Base-by-base conservation (phyloP, 2,797 vertebrate species). In the Ceryle rudis region DNA sequence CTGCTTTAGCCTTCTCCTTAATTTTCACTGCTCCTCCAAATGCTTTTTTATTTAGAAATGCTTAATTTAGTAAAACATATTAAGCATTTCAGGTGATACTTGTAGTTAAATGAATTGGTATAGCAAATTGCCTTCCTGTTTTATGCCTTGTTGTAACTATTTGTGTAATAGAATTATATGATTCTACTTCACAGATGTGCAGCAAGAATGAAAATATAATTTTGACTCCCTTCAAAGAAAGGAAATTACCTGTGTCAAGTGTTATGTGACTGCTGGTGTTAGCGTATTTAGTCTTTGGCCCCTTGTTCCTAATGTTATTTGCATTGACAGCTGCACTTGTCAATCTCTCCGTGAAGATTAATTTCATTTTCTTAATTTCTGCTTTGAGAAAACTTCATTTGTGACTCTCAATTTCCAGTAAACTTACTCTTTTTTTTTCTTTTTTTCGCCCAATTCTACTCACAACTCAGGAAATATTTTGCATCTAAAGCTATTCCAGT, bases 321-420 rank as follows among this genome's bases (percentile, higher is more conserved):
- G n/a, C 17, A 87, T 78, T 65, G 22, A n/a, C 6, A 83, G 19
- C 9, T 91, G 47, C 41, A 39, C 16, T 70, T 70, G 52, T 84
- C 80, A 71, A 44, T 91, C 92, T 96, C 86, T 95, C 97, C 39
- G 37, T 85, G 79, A 94, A 86, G 64, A 70, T 25, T 95, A 35
- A 70, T 90, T 83, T 82, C 1, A 62, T 92, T 90, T 80, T 92
- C 87, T 73, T 86, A 75, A 91, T 75, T 94, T 91, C 77, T 85
- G 18, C 41, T 86, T 77, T 89, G 69, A 92, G 52, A 78, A 95
- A 94, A 92, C 60, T 75, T 93, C 17, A 86, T 96, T 95, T 16
- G 4, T 96, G 17, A 57, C 25, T 62, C 23, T 62, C 4, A 49
- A 28, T 52, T 85, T 89, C 73, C 44, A 78, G 58, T 90, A 89